Conservation (phyloP, 2,113 vertebrate species). For the Apeltes quadracus region DNA sequence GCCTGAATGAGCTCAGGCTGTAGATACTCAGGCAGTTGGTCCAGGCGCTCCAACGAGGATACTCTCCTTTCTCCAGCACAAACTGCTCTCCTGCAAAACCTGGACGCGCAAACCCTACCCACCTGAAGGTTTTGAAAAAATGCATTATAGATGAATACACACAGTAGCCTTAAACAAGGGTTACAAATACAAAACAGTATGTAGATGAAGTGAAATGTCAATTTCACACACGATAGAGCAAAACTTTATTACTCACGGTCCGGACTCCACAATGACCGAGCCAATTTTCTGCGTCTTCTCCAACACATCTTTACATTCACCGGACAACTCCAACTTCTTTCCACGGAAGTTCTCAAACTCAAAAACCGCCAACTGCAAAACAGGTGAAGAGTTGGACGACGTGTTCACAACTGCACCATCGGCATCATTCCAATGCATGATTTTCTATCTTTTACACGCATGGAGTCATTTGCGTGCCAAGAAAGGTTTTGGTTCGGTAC, state of each 20-base stretch:
- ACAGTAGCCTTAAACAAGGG: neutral
- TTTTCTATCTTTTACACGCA: neutral
- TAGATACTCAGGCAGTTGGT: slow-evolving; percentile 85
- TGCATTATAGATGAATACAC: neutral
- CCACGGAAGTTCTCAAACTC: slow-evolving; percentile 91
- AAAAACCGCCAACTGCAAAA: slow-evolving; percentile 71
- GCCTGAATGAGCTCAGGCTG: slow-evolving; percentile 78
- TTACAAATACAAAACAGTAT: neutral
- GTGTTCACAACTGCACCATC: neutral
- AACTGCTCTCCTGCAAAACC: slow-evolving; percentile 86
- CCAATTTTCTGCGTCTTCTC: slow-evolving; percentile 88
- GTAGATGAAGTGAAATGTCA: slow-evolving; percentile 10
- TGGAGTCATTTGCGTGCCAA: neutral
- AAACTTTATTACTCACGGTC: slow-evolving; percentile 65
- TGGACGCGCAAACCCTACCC: slow-evolving; percentile 87
- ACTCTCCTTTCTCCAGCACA: slow-evolving; percentile 89
- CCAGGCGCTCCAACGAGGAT: slow-evolving; percentile 90
- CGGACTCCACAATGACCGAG: slow-evolving; percentile 88
- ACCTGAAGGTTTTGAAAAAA: slow-evolving; percentile 72
- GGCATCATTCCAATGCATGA: neutral
- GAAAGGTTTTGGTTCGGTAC: slow-evolving; percentile 64
- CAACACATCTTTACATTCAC: slow-evolving; percentile 83
- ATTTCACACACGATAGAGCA: neutral
- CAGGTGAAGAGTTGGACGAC: neutral
- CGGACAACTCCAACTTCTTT: slow-evolving; percentile 83